A percentile compares a stretch with the other conserved stretches of the same genome.
These are phyloP conservation scores for Trichosurus vulpecula DNA, from an alignment of 2,797 vertebrate genomes.

Conservation along the genomic window DNA sequence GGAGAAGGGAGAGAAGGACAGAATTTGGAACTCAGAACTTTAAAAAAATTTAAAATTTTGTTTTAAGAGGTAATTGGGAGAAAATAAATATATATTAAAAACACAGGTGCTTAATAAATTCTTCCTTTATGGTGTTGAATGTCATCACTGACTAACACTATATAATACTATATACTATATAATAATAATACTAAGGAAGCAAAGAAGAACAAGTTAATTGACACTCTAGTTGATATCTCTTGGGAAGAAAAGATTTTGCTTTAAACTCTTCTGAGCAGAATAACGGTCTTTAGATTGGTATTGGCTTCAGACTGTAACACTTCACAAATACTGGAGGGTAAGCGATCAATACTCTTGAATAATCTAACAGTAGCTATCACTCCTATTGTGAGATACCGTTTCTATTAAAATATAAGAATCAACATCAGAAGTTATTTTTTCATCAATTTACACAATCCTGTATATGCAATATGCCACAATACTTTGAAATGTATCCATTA, in stretches of 20 bases:
- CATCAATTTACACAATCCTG: constrained; percentile 31
- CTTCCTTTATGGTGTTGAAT: constrained; percentile 14
- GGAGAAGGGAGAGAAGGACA: not conserved
- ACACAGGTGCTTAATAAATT: constrained; percentile 3
- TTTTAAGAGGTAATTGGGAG: no score
- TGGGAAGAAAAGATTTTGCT: not conserved
- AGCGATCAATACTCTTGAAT: not conserved
- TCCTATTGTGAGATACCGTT: not conserved
- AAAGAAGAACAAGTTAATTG: not conserved
- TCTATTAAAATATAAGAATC: constrained; percentile 21
- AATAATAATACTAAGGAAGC: not conserved
- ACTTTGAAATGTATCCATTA: constrained; percentile 16
- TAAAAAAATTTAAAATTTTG: no score
- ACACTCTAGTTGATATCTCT: not conserved
- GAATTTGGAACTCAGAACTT: not conserved
- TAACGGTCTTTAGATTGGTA: not conserved
- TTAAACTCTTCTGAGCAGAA: not conserved
- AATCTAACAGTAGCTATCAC: not conserved
- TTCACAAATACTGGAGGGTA: not conserved
- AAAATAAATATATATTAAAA: not conserved
- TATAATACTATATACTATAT: no score
- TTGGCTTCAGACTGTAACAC: not conserved
- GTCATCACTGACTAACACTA: constrained; percentile 14
- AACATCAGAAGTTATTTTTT: constrained; percentile 3
- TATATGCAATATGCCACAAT: constrained; percentile 26